Conservation (phyloP, 2,888 invertebrate species). For the Polietes domitor region DNA sequence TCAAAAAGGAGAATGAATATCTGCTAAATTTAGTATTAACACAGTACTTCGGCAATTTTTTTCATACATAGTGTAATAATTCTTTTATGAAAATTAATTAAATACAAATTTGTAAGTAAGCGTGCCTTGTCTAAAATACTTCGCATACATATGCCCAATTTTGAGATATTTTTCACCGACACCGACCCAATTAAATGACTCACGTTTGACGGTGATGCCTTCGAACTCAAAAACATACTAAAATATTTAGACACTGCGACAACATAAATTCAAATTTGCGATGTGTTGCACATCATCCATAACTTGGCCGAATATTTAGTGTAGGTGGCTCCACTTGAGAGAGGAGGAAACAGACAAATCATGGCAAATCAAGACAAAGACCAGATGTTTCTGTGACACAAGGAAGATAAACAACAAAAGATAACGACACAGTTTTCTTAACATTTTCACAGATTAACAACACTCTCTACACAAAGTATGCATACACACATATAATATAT, state of each 20-base stretch:
- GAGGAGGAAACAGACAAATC: background rate
- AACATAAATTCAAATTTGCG: background rate
- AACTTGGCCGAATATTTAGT: background rate
- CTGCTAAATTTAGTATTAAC: too few species aligned
- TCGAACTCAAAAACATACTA: background rate
- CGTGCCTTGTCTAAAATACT: too few species aligned
- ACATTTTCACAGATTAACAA: constrained; percentile 1
- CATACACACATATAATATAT: background rate
- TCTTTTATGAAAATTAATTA: too few species aligned
- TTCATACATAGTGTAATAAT: too few species aligned
- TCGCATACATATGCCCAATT: too few species aligned
- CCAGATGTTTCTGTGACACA: background rate
- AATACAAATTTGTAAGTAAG: too few species aligned
- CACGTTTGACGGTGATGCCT: background rate
- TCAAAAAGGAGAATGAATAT: too few species aligned
- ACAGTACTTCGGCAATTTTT: too few species aligned
- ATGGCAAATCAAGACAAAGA: background rate
- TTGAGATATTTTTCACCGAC: too few species aligned
- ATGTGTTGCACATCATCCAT: background rate
- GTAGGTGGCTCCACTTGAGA: background rate
- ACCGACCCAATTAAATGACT: too few species aligned
- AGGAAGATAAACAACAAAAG: background rate
- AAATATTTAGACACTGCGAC: background rate
- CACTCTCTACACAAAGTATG: background rate
- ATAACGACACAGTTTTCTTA: background rate